Conservation (phyloP, 2,888 invertebrate species). For the Pedicia rivosa region DNA sequence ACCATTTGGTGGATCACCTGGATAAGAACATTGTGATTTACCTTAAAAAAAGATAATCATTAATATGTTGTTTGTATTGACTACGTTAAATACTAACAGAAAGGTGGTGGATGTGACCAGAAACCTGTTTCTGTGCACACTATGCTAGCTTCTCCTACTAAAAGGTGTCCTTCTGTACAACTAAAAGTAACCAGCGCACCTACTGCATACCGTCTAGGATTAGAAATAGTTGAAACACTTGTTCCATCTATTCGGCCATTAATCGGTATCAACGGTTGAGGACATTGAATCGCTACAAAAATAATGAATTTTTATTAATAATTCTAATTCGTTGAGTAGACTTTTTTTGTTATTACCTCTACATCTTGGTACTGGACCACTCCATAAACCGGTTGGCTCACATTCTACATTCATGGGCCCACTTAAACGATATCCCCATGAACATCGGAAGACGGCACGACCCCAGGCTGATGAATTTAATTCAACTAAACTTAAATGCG, state of each 20-base stretch:
- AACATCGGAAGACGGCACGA: slow-evolving; percentile 64
- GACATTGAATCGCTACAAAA: slow-evolving; percentile 61
- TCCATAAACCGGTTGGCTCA: slow-evolving; percentile 64
- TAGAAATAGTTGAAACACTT: slow-evolving; percentile 17
- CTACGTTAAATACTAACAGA: slow-evolving; percentile 39
- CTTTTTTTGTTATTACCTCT: slow-evolving; percentile 36
- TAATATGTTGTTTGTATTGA: too few relatives aligned
- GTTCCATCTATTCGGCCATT: slow-evolving; percentile 43
- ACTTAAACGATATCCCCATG: slow-evolving; percentile 64
- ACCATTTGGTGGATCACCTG: slow-evolving; percentile 55
- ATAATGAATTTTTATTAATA: slow-evolving; percentile 3
- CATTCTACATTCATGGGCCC: slow-evolving; percentile 68
- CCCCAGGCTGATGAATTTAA: slow-evolving; percentile 71
- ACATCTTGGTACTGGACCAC: slow-evolving; percentile 59
- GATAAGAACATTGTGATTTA: slow-evolving; percentile 54
- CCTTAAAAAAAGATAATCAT: too few relatives aligned
- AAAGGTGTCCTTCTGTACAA: slow-evolving; percentile 45
- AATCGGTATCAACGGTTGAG: slow-evolving; percentile 53
- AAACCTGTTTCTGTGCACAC: slow-evolving; percentile 77
- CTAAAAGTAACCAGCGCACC: slow-evolving; percentile 69
- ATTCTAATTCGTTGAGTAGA: not conserved
- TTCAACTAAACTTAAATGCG: slow-evolving; percentile 57
- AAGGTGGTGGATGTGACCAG: slow-evolving; percentile 77
- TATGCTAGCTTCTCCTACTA: slow-evolving; percentile 58
- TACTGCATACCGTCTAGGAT: slow-evolving; percentile 50